Evolutionary conservation across 2,113 vertebrate species (phyloP).

Genomic region (Coreoperca whiteheadi): DNA sequence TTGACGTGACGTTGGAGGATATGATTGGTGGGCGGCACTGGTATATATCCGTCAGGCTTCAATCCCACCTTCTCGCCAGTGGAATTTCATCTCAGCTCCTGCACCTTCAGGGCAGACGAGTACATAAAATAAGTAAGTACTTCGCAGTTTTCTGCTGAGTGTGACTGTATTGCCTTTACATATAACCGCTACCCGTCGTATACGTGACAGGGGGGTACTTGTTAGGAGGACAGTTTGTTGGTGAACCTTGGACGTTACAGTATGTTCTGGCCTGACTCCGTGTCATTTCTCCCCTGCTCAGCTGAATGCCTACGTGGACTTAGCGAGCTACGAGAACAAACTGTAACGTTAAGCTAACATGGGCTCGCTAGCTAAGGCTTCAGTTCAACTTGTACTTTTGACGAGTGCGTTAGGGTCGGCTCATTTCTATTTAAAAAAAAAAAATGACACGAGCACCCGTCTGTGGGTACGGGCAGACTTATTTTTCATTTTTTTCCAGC

Average conservation of each 20-base stretch:
- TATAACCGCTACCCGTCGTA: accelerated
- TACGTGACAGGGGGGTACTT: background rate
- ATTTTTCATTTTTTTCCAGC: background rate
- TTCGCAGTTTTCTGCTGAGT: background rate
- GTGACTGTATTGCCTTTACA: accelerated
- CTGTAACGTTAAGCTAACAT: slow-evolving; percentile 59
- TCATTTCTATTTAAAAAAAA: background rate
- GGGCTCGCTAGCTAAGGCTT: slow-evolving; percentile 68
- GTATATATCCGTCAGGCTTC: slow-evolving; percentile 86
- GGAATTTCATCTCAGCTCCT: slow-evolving; percentile 90
- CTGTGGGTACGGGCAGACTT: background rate
- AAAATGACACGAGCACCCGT: background rate
- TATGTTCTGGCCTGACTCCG: slow-evolving; percentile 80
- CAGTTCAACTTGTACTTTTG: slow-evolving; percentile 55
- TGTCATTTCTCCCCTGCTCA: slow-evolving; percentile 78
- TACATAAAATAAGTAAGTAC: slow-evolving; percentile 88
- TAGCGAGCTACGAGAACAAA: slow-evolving; percentile 70
- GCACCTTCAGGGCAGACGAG: slow-evolving; percentile 89
- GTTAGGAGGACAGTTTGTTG: background rate
- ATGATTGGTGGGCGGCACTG: slow-evolving; percentile 87
- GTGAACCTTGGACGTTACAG: slow-evolving; percentile 6
- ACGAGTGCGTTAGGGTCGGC: background rate
- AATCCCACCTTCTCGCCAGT: slow-evolving; percentile 88
- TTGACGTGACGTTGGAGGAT: slow-evolving; percentile 82
- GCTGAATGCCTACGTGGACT: slow-evolving; percentile 88